Conservation (phyloP, 2,797 vertebrate genomes). For the Fistularia commersonii region DNA sequence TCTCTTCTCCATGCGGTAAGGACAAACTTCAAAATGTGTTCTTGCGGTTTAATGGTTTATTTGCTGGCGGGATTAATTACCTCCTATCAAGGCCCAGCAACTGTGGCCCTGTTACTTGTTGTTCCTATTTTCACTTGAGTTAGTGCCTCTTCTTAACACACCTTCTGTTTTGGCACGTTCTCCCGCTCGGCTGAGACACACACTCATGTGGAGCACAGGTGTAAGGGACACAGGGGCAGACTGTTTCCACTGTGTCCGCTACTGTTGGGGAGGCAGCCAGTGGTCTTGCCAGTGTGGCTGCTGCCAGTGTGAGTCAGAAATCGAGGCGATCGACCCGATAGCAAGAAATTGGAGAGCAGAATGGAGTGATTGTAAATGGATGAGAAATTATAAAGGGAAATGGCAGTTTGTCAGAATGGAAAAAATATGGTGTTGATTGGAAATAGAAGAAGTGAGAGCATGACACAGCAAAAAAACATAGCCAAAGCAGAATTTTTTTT, state of each 20-base stretch:
- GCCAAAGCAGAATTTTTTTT: constrained; percentile 9
- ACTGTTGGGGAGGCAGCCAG: constrained; percentile 20
- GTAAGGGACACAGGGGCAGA: constrained; percentile 44
- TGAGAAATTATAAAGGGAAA: background rate
- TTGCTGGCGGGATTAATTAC: constrained; percentile 1
- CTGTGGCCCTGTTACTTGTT: background rate
- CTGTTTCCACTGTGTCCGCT: constrained; percentile 23
- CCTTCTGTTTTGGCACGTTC: constrained; percentile 8
- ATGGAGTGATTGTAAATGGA: constrained; percentile 1
- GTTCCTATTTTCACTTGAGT: constrained; percentile 22
- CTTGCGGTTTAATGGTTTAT: constrained; percentile 6
- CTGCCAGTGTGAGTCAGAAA: constrained; percentile 19
- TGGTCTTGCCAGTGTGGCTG: constrained; percentile 26
- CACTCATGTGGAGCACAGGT: constrained; percentile 16
- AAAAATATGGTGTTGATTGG: constrained; percentile 5
- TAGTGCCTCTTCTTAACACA: constrained; percentile 12
- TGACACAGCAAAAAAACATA: constrained; percentile 24
- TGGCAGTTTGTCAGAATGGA: background rate
- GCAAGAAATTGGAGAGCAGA: background rate
- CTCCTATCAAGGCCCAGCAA: constrained; percentile 6
- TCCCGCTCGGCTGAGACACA: constrained; percentile 9
- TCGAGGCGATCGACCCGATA: constrained; percentile 4
- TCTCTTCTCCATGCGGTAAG: no score
- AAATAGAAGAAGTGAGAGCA: constrained; percentile 9
- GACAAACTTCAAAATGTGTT: background rate